phyloP scores from a whole-genome alignment of 1,140 invertebrate species.

The Drosophila asahinai region DNA sequence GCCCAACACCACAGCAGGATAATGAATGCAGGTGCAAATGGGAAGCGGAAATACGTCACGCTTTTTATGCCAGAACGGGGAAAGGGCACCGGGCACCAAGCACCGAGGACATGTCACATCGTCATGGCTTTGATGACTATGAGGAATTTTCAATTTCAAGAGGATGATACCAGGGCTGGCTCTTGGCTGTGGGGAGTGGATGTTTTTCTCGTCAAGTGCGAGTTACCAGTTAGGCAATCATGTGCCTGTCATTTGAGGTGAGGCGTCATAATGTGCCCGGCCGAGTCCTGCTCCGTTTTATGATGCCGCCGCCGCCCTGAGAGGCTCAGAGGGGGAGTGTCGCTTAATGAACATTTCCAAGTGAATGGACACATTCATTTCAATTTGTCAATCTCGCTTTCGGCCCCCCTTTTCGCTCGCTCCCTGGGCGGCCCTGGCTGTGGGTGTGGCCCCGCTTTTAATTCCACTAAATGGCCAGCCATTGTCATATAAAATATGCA shows the following conservation, averaged over 20 bases:
- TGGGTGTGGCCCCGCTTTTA: conserved; percentile 60
- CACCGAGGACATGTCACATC: conserved; percentile 46
- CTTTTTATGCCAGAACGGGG: conserved; percentile 56
- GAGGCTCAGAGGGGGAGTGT: conserved; percentile 22
- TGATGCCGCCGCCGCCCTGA: conserved; percentile 39
- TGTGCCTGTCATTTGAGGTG: conserved; percentile 73
- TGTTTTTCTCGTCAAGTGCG: conserved; percentile 43
- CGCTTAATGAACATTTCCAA: conserved; percentile 79
- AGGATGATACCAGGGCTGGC: conserved; percentile 25
- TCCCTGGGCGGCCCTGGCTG: conserved; percentile 13
- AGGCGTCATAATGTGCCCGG: conserved; percentile 71
- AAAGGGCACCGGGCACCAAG: conserved; percentile 23
- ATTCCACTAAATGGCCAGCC: conserved; percentile 73
- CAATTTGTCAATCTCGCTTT: conserved; percentile 78
- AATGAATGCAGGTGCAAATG: conserved; percentile 82
- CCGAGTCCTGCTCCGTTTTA: conserved; percentile 60
- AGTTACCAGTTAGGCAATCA: conserved; percentile 67
- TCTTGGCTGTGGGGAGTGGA: conserved; percentile 12
- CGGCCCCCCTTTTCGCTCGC: conserved; percentile 4
- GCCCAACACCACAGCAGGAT: conserved; percentile 60
- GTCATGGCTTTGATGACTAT: conserved; percentile 65
- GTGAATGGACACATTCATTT: conserved; percentile 78
- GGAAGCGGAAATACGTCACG: conserved; percentile 79
- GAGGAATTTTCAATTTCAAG: conserved; percentile 80
- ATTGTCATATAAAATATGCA: conserved; percentile 73